A percentile compares a stretch with the other conserved stretches of the same genome.
These are phyloP conservation scores for Pollenia griseotomentosa DNA, from an alignment of 2,888 invertebrate species.

Conservation along the genomic window DNA sequence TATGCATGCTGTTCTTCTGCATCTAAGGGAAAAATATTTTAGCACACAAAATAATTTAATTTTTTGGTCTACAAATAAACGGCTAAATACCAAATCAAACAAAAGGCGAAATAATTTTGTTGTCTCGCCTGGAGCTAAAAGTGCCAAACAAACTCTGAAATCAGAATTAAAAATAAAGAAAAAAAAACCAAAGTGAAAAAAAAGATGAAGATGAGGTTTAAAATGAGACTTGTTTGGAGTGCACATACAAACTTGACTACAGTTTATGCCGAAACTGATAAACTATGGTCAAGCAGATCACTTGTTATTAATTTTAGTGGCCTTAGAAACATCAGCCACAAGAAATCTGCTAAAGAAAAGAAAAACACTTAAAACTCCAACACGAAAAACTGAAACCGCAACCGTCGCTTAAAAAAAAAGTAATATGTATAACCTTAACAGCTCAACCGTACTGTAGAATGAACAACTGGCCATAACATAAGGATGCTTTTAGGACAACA, in stretches of 20 bases:
- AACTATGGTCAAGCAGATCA: conserved; percentile 81
- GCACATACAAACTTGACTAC: conserved; percentile 7
- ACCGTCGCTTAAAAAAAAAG: conserved; percentile 45
- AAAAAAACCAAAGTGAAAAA: conserved; percentile 50
- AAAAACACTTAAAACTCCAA: conserved; percentile 24
- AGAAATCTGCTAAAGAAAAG: background rate
- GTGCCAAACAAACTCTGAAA: conserved; percentile 81
- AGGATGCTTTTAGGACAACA: conserved; percentile 19
- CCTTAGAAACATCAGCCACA: conserved; percentile 75
- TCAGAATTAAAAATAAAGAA: conserved; percentile 58
- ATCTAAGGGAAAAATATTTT: background rate
- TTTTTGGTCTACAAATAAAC: conserved; percentile 71
- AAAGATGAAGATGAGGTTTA: conserved; percentile 51
- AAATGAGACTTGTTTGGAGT: conserved; percentile 38
- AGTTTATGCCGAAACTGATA: conserved; percentile 70
- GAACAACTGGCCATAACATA: conserved; percentile 66
- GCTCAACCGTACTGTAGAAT: conserved; percentile 8
- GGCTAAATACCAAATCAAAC: conserved; percentile 74
- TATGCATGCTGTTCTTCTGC: conserved; percentile 8
- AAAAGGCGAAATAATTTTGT: conserved; percentile 82
- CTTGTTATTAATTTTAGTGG: conserved; percentile 83
- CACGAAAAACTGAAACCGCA: conserved; percentile 55
- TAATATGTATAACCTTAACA: conserved; percentile 34
- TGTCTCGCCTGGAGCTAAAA: conserved; percentile 83
- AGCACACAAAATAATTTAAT: background rate